Evolutionary conservation across 2,888 invertebrate genomes (phyloP).

Genomic region (Melipona bicolor): DNA sequence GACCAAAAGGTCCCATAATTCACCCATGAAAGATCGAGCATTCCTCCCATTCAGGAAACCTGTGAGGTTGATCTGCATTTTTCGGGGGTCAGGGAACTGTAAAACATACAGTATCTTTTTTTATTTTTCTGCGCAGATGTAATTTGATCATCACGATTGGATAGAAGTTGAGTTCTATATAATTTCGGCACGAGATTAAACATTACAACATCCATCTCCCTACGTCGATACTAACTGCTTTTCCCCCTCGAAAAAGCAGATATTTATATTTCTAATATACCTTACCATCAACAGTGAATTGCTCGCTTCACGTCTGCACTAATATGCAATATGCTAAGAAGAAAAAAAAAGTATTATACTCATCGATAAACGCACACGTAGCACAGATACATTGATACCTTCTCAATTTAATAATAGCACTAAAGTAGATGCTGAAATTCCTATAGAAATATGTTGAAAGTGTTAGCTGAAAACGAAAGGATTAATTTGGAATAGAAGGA

Average conservation of each 20-base stretch:
- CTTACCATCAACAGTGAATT: slow-evolving; percentile 74
- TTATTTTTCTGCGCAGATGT: slow-evolving; percentile 28
- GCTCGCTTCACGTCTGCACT: slow-evolving; percentile 61
- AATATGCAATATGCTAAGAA: slow-evolving; percentile 60
- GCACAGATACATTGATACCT: slow-evolving; percentile 67
- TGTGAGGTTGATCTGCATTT: slow-evolving; percentile 99
- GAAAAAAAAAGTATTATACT: slow-evolving; percentile 52
- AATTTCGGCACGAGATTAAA: slow-evolving; percentile 25
- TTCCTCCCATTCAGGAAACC: slow-evolving; percentile 99
- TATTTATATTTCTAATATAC: slow-evolving; percentile 69
- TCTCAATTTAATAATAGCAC: slow-evolving; percentile 43
- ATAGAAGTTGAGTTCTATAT: slow-evolving; percentile 5
- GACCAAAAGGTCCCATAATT: slow-evolving; percentile 97
- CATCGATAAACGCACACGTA: slow-evolving; percentile 68
- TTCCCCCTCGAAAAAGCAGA: slow-evolving; percentile 84
- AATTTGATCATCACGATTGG: not conserved
- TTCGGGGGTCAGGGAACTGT: slow-evolving; percentile 97
- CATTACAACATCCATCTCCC: slow-evolving; percentile 42
- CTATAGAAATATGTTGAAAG: slow-evolving; percentile 43
- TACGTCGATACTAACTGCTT: slow-evolving; percentile 79
- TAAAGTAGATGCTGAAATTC: slow-evolving; percentile 63
- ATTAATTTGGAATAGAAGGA: slow-evolving; percentile 71
- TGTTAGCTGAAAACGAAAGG: slow-evolving; percentile 64
- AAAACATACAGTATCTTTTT: slow-evolving; percentile 79
- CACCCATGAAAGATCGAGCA: slow-evolving; percentile 98